A percentile compares a stretch with the other conserved stretches of the same genome.
Conservation (phyloP, 37 sponge, comb jelly and placozoan genomes). For the Ianthella basta region DNA sequence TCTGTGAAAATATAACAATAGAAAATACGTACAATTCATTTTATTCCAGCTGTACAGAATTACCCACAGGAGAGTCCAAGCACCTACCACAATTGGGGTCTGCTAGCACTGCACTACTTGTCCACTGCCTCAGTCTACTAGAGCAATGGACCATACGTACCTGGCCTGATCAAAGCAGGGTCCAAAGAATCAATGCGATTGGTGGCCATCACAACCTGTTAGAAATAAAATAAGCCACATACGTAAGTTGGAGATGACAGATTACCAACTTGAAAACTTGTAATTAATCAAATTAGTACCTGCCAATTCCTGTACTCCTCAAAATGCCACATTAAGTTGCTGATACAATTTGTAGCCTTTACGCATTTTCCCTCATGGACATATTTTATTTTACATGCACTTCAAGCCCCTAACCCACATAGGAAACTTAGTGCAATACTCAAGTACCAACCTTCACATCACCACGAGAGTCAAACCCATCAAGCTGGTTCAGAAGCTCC, state of each 20-base stretch:
- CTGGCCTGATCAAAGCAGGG: conserved; percentile 98
- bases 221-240: background rate
- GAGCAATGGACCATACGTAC: conserved; percentile 55
- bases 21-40: background rate
- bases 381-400: too few species aligned
- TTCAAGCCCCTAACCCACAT: too few species aligned
- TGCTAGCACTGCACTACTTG: too few species aligned
- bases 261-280: background rate
- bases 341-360: too few species aligned
- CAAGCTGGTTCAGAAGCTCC: conserved; percentile 97
- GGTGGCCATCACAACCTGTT: conserved; percentile 97
- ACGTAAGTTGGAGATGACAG: background rate
- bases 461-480: conserved; percentile 97
- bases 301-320: too few species aligned
- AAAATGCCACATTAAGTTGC: too few species aligned
- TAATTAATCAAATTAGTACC: background rate
- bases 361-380: too few species aligned
- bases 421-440: too few species aligned
- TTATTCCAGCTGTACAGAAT: background rate
- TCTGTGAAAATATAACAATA: too few species aligned
- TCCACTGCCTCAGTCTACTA: too few species aligned
- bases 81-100: too few species aligned
- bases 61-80: too few species aligned
- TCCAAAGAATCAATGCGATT: conserved; percentile 99
- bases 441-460: conserved; percentile 84